Evolutionary conservation across 2,888 invertebrate genomes (phyloP), one percentile per base, ranked within the genome.

Genomic region (Lamellibrachia columna): DNA sequence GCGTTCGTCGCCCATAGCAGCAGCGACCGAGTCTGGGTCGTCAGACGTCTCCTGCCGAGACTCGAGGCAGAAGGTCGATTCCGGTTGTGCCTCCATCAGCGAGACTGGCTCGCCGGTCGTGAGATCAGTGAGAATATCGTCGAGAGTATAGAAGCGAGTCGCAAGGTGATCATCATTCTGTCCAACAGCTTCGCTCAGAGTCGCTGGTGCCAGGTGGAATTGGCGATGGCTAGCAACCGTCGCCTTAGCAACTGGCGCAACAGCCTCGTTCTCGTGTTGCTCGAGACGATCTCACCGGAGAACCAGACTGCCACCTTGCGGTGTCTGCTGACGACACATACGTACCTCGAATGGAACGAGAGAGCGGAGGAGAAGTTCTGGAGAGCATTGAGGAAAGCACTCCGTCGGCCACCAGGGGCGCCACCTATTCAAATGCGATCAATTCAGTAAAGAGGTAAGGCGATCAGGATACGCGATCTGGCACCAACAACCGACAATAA

Each of bases 1-100:
- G 91, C 91, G 8, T 91, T 91, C 91, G 53, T 91, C 40, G 91
- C 91, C 52, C 91, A 91, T 7, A 91, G 91, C 91, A 53, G 52
- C 53, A 11, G 40, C 91, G 53, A 91, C 11, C 40, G 91, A 7
- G 91, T 52, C 53, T 91, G 91, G 91, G n/a, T 91, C n/a, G 91
- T 53, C 40, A 53, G 7, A 52, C 28, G 52, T 52, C 91, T 55
- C 9, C 55, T 55, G 55, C 55, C 55, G 55, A 7, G 55, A 55
- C 55, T 55, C 55, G 55, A 55, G 55, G 55, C 55, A 55, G 55
- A 55, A 7, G 91, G 52, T 40, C 40, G 40, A 40, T 40, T 1
- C 40, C 40, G 40, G 40, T 40, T 40, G 1, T 40, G 40, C 40
- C 53, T 91, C 1, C 91, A 91, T 52, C 52, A 91, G 40, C 40